Conservation (phyloP, 1,140 invertebrate genomes). For the Trinorchestia longiramus region DNA sequence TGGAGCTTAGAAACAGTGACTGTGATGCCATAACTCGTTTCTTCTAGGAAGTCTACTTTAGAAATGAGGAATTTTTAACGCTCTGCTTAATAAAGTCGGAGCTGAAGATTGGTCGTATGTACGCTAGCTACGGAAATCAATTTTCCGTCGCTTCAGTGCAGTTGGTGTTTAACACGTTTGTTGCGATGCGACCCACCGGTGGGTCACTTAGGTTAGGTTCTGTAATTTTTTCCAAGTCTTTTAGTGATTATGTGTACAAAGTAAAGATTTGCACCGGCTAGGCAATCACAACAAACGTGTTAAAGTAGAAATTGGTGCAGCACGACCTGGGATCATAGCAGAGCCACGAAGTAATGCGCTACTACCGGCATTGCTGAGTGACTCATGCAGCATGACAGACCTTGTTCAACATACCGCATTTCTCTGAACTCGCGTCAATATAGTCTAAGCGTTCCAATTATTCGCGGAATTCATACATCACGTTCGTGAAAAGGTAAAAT, state of each 20-base stretch:
- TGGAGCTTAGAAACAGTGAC: neutral
- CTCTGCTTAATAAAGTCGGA: neutral
- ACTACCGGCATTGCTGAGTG: neutral
- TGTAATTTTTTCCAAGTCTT: no score
- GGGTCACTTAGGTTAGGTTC: no score
- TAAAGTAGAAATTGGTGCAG: no score
- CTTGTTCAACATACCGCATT: neutral
- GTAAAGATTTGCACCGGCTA: no score
- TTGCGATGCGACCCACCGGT: no score
- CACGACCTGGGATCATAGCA: no score
- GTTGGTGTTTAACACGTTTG: no score
- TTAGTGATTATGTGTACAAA: no score
- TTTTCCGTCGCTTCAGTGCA: neutral
- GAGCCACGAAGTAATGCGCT: neutral
- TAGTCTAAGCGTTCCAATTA: neutral
- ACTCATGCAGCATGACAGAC: neutral
- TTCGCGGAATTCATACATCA: neutral
- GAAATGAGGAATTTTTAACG: neutral
- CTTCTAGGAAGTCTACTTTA: neutral
- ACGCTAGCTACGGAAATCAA: neutral
- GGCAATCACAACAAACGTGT: no score
- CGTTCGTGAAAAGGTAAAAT: neutral
- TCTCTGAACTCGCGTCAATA: neutral
- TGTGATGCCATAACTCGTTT: neutral
- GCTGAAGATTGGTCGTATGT: neutral